Evolutionary conservation across 2,113 vertebrate genomes (phyloP).

Genomic region (Piaya cayana): DNA sequence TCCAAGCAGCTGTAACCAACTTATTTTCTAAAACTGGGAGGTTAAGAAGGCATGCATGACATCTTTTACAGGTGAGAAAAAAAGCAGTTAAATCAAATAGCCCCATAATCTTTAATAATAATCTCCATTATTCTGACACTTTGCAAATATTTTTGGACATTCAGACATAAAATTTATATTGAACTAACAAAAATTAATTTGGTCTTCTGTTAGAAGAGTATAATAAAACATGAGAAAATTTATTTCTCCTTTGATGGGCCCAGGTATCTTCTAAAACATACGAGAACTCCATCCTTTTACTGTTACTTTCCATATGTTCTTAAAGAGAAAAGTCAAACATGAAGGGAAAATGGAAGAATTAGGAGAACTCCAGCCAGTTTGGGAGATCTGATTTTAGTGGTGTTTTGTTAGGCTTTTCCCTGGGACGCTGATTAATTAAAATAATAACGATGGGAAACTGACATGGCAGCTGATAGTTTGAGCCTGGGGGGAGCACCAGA

Average conservation of each 20-base stretch:
- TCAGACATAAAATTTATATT: background rate
- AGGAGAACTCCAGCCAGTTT: background rate
- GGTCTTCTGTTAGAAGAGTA: background rate
- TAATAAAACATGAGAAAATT: background rate
- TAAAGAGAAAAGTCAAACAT: background rate
- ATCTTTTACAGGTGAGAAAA: background rate
- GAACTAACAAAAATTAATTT: background rate
- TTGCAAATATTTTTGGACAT: background rate
- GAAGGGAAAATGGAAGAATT: background rate
- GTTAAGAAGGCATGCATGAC: background rate
- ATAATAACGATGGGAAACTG: fast-evolving
- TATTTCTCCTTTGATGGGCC: background rate
- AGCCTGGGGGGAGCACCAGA: background rate
- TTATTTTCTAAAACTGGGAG: background rate
- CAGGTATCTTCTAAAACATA: background rate
- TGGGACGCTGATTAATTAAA: background rate
- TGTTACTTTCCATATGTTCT: background rate
- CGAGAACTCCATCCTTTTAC: background rate
- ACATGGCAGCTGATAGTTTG: fast-evolving
- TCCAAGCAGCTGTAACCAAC: background rate
- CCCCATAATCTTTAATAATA: background rate
- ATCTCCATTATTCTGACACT: background rate
- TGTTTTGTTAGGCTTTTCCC: background rate
- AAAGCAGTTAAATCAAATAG: background rate
- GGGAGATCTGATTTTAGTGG: background rate